A percentile compares a stretch with the other conserved stretches of the same genome.
Conservation (phyloP, 2,888 invertebrate genomes). For the Caenorhabditis sp. region DNA sequence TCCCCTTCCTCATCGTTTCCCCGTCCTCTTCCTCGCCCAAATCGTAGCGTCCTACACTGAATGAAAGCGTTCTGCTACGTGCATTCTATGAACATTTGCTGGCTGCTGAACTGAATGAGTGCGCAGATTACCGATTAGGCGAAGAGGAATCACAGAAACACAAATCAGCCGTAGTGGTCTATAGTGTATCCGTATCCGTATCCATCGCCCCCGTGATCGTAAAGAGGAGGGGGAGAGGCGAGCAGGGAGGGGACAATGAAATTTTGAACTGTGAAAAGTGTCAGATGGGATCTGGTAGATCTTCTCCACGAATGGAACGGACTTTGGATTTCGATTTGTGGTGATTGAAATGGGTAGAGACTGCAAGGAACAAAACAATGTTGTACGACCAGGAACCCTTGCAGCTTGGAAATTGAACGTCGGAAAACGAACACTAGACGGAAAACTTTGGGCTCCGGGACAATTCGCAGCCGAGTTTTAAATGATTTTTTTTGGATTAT, state of each 20-base stretch:
- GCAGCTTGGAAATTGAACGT: no score
- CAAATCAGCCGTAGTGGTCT: constrained; percentile 24
- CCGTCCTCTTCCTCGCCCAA: no score
- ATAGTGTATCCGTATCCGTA: neutral
- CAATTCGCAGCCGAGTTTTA: no score
- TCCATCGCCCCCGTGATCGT: constrained; percentile 10
- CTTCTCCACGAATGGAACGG: no score
- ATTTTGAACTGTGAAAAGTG: constrained; percentile 14
- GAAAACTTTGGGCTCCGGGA: no score
- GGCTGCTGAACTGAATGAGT: no score
- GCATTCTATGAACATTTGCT: constrained; percentile 18
- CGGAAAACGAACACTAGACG: no score
- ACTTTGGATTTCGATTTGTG: neutral
- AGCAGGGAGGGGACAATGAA: neutral
- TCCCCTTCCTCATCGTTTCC: no score
- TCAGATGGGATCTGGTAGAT: neutral
- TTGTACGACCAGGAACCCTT: no score
- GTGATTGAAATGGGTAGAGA: neutral
- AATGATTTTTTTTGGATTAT: no score
- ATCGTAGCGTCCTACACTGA: neutral
- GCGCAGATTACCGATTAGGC: constrained; percentile 28
- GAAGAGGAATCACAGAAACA: constrained; percentile 37
- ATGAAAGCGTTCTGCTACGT: neutral
- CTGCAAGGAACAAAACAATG: no score
- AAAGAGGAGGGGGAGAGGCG: neutral